Conservation (phyloP, 2,888 invertebrate species). For the Dryobota labecula region DNA sequence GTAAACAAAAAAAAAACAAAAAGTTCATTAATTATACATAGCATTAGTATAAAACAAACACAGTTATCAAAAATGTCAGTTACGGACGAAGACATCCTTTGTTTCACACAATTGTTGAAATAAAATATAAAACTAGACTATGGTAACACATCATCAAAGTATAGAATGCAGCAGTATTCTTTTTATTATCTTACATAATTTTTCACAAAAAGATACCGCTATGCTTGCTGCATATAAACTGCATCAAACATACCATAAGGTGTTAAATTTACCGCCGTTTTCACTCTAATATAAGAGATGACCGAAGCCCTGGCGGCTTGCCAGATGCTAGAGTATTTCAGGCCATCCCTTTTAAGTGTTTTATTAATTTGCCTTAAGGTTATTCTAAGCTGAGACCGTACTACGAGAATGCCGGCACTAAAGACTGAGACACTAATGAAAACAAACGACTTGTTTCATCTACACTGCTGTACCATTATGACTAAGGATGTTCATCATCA, state of each 20-base stretch:
- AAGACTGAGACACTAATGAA: constrained; percentile 39
- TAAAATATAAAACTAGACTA: constrained; percentile 9
- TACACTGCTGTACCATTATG: constrained; percentile 39
- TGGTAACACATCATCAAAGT: constrained; percentile 23
- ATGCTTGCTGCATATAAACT: constrained; percentile 36
- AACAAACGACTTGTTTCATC: constrained; percentile 46
- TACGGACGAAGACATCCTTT: neutral
- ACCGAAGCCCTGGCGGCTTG: constrained; percentile 79
- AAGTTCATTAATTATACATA: neutral
- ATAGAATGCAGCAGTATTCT: neutral
- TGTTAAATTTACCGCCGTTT: constrained; percentile 67
- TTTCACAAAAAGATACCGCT: constrained; percentile 32
- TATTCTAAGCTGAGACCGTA: constrained; percentile 76
- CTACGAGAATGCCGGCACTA: constrained; percentile 65
- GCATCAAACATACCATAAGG: constrained; percentile 62
- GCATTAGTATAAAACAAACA: neutral
- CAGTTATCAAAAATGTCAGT: constrained; percentile 8
- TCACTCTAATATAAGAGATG: constrained; percentile 79
- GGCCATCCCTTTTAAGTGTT: constrained; percentile 87
- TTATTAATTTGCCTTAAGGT: constrained; percentile 88
- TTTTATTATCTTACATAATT: constrained; percentile 38
- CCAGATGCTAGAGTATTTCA: constrained; percentile 84
- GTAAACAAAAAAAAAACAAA: constrained; percentile 43
- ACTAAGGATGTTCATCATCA: constrained; percentile 1
- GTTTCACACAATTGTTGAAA: neutral